A percentile compares a stretch with the other conserved stretches of the same genome.
Conservation (phyloP, 2,888 invertebrate species). For the Sesia apiformis region DNA sequence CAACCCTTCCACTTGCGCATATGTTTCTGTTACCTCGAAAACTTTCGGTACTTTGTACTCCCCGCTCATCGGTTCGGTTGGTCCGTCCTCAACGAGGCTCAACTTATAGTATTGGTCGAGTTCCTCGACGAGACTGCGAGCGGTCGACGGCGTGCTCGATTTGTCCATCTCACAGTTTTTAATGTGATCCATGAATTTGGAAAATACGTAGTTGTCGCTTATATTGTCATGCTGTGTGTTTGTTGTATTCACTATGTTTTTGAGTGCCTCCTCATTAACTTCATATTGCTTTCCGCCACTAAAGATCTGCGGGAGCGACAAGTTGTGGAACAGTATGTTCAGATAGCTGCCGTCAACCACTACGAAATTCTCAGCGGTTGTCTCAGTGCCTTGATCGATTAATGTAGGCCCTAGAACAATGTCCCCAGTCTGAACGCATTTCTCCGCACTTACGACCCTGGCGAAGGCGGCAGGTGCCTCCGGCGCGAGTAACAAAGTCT, state of each 20-base stretch:
- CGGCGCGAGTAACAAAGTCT: not conserved
- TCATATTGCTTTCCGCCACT: constrained; percentile 58
- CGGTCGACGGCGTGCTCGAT: constrained; percentile 50
- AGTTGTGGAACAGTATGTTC: constrained; percentile 56
- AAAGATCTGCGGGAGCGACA: constrained; percentile 54
- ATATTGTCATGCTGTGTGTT: constrained; percentile 25
- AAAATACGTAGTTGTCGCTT: constrained; percentile 30
- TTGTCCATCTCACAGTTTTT: constrained; percentile 38
- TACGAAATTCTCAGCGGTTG: constrained; percentile 44
- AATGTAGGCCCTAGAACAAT: constrained; percentile 14
- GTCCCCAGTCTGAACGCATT: constrained; percentile 52
- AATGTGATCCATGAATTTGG: constrained; percentile 44
- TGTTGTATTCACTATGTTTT: constrained; percentile 44
- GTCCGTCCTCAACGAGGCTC: constrained; percentile 16
- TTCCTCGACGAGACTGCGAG: constrained; percentile 59
- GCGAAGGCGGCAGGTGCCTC: not conserved
- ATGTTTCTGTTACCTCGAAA: constrained; percentile 14
- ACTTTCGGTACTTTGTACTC: not conserved
- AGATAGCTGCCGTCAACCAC: constrained; percentile 59
- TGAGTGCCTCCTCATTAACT: constrained; percentile 58
- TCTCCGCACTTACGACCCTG: constrained; percentile 35
- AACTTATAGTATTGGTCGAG: constrained; percentile 55
- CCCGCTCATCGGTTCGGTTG: not conserved
- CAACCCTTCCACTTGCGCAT: not conserved
- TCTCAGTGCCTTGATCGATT: constrained; percentile 24